Evolutionary conservation across 2,113 vertebrate species (phyloP).

Genomic region (Leucoraja erinaceus): DNA sequence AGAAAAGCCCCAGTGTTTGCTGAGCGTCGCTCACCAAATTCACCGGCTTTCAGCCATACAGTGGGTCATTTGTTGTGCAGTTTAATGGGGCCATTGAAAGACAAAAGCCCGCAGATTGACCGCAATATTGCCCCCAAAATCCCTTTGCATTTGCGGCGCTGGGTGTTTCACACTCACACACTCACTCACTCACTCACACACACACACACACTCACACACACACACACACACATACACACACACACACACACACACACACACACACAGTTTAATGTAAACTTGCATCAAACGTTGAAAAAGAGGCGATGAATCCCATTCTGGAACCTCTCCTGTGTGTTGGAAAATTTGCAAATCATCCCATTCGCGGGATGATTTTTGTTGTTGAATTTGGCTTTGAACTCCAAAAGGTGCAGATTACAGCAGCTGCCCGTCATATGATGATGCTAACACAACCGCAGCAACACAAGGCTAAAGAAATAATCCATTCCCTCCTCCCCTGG

Average conservation of each 20-base stretch:
- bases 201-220: no score
- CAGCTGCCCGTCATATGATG: neutral
- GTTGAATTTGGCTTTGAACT: neutral
- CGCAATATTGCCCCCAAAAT: neutral
- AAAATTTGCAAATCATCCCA: neutral
- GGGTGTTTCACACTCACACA: no score
- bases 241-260: no score
- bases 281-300: neutral
- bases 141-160: neutral
- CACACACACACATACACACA: no score
- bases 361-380: neutral
- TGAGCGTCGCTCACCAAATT: neutral
- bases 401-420: neutral
- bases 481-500: no score
- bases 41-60: neutral
- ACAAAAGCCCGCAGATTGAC: neutral
- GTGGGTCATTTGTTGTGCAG: neutral
- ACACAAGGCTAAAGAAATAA: no score
- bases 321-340: neutral
- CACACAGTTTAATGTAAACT: no score
- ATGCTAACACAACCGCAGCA: neutral
- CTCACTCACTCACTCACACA: no score
- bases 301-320: neutral
- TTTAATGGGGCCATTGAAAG: no score
- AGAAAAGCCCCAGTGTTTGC: no score